Evolutionary conservation across 2,888 invertebrate species (phyloP), one percentile per base, ranked within the genome.

Genomic region (Clivina fossor): DNA sequence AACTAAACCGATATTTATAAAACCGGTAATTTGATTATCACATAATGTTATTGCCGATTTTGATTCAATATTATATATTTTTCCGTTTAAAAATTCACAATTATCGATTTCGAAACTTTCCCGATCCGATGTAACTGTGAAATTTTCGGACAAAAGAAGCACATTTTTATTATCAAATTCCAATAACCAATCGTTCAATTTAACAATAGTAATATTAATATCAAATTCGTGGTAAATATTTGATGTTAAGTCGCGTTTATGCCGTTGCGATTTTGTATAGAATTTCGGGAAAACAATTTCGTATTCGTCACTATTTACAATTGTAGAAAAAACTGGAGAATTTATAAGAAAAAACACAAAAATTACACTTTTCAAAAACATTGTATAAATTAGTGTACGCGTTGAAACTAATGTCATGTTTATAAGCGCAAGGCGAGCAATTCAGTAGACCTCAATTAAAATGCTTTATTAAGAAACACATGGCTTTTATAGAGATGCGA

Each of bases 11-110:
- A 66, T 61, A 48, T 65, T 58, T 44, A 72, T 59, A 59, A 67
- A 71, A 26, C 71, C 71, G 4, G 63, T 67, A 30, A 67, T 37
- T 41, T 65, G 61, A 19, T 62, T 59, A 4, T 61, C 67, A 57
- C 71, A 72, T 38, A 72, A 51, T 22, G 68, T 65, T 48, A 71
- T 63, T 20, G 66, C 68, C 32, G 65, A 71, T 37, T 59, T 61
- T 30, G 70, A 69, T 60, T 64, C 62, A 44, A 68, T 58, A 41
- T 66, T 69, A 38, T 62, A 61, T 43, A 70, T 63, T 43, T 60
- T 58, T 47, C 71, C 72, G 1, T 8, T 18, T 22, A 55, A 22
- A 40, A 38, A 55, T 18, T n/a, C n/a, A 18, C 55, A 55, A 7
- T 55, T 33, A 3, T 18, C 15, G 9, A 4, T 24, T 15, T 37